These are phyloP conservation scores for Ptychobarbus kaznakovi DNA, from an alignment of 2,797 vertebrate genomes.

Conservation along the genomic window DNA sequence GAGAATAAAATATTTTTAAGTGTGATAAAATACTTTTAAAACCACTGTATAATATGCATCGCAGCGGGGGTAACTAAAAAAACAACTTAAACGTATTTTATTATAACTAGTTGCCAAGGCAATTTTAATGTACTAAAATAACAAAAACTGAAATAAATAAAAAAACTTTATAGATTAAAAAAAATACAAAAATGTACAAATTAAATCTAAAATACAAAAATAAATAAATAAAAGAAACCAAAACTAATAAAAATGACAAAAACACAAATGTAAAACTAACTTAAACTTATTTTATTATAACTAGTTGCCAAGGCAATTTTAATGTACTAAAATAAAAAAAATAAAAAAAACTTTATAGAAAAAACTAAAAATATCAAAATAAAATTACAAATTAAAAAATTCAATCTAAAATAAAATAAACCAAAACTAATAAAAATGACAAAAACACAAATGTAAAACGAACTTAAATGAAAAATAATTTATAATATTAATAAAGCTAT, in stretches of 20 bases:
- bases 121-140: not conserved
- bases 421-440: not conserved
- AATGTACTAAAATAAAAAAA: not conserved
- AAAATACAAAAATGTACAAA: too few species aligned
- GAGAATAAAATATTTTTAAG: not conserved
- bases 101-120: not conserved
- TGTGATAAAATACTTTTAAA: not conserved
- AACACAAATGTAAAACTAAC: not conserved
- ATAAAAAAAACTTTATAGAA: not conserved
- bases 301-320: not conserved
- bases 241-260: not conserved
- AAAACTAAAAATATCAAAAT: too few species aligned
- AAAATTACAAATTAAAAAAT: too few species aligned
- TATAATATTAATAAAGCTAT: not conserved
- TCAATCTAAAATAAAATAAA: not conserved
- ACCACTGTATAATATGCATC: not conserved
- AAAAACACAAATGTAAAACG: not conserved
- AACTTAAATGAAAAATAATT: too few species aligned
- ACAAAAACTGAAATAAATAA: not conserved
- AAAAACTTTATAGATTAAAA: too few species aligned
- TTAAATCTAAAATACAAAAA: not conserved
- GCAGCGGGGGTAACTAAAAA: not conserved
- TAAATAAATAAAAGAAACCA: not conserved
- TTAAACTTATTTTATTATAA: too few species aligned
- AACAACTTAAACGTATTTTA: too few species aligned